Evolutionary conservation across 2,113 vertebrate genomes (phyloP).

Genomic region (Mungos mungo): DNA sequence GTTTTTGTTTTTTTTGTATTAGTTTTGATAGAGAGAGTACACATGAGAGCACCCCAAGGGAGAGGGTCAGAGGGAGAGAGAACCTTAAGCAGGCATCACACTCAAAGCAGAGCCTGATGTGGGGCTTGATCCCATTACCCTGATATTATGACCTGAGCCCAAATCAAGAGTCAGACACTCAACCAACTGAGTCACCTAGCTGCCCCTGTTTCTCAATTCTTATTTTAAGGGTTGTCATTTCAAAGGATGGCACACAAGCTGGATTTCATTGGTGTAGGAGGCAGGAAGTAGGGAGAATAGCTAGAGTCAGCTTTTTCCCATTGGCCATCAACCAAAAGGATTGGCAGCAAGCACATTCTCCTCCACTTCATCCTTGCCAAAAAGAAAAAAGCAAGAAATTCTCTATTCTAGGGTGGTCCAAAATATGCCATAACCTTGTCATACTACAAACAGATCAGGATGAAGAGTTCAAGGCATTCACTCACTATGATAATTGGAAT

Average conservation of each 20-base stretch:
- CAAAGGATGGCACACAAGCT: neutral
- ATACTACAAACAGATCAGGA: neutral
- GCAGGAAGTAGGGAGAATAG: neutral
- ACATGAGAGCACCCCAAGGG: too few species aligned
- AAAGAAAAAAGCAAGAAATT: neutral
- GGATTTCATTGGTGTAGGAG: neutral
- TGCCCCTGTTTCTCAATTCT: neutral
- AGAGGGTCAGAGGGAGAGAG: too few species aligned
- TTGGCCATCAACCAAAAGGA: neutral
- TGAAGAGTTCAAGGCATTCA: neutral
- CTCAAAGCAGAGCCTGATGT: too few species aligned
- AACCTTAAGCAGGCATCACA: too few species aligned
- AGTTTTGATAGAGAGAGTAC: neutral
- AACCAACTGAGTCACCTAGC: too few species aligned
- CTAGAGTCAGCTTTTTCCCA: neutral
- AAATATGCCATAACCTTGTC: neutral
- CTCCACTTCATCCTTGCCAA: neutral
- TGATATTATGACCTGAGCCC: too few species aligned
- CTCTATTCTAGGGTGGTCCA: neutral
- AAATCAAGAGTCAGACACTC: too few species aligned
- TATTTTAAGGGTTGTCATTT: neutral
- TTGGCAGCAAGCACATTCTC: neutral
- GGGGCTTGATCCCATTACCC: too few species aligned
- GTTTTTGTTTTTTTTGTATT: too few species aligned
- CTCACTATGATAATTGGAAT: neutral